phyloP scores from a whole-genome alignment of 2,888 invertebrate species.

The Rhimphoctona megacephalus region DNA sequence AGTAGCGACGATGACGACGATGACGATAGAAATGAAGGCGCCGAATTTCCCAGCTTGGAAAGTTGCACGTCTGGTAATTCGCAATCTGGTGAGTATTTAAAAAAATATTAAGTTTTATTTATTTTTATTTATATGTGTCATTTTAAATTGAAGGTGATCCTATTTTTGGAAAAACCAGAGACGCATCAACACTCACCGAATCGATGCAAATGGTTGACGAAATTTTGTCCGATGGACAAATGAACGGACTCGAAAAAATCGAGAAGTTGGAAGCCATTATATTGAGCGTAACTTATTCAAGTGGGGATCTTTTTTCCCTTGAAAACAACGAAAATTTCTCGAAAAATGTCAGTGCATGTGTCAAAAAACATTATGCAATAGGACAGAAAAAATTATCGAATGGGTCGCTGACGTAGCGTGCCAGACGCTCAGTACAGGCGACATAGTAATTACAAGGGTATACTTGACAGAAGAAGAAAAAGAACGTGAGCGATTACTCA shows the following conservation, averaged over 20 bases:
- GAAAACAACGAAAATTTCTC: conserved; percentile 86
- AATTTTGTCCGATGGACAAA: conserved; percentile 92
- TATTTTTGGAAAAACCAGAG: conserved; percentile 50
- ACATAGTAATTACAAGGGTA: conserved; percentile 96
- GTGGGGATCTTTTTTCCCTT: conserved; percentile 86
- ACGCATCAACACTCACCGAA: conserved; percentile 91
- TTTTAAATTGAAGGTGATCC: conserved; percentile 47
- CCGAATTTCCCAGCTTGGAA: conserved; percentile 92
- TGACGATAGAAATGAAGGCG: conserved; percentile 90
- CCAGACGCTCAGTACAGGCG: conserved; percentile 96
- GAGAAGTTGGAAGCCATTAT: conserved; percentile 94
- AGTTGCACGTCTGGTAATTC: conserved; percentile 92
- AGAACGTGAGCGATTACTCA: conserved; percentile 86
- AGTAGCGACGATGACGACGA: conserved; percentile 91
- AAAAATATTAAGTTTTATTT: conserved; percentile 37
- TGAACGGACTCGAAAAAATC: conserved; percentile 94
- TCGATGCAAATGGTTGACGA: conserved; percentile 96
- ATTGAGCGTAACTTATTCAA: conserved; percentile 91
- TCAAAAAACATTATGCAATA: conserved; percentile 79
- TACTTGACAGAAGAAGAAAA: conserved; percentile 88
- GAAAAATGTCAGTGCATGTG: conserved; percentile 85
- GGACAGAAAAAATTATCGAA: conserved; percentile 79
- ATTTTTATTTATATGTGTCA: background rate
- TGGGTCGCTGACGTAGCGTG: conserved; percentile 87
- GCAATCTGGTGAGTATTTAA: conserved; percentile 83